Evolutionary conservation across 2,888 invertebrate species (phyloP).

Genomic region (Drosophila picticornis): DNA sequence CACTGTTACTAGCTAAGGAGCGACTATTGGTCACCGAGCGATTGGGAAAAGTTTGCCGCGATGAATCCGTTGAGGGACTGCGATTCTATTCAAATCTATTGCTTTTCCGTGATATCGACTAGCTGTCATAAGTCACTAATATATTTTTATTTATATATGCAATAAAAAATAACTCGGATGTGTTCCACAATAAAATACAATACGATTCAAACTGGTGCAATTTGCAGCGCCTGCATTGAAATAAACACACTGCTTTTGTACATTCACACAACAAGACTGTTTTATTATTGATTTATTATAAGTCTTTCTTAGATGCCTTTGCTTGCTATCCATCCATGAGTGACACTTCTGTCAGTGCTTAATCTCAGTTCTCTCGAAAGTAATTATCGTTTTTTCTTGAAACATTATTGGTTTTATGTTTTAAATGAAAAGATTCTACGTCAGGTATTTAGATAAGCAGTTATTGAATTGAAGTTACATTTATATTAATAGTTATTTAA

Average conservation of each 20-base stretch:
- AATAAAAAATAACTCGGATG: slow-evolving; percentile 13
- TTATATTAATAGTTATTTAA: slow-evolving; percentile 71
- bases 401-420: slow-evolving; percentile 57
- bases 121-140: slow-evolving; percentile 13
- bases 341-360: slow-evolving; percentile 50
- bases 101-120: slow-evolving; percentile 82
- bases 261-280: slow-evolving; percentile 62
- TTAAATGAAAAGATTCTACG: slow-evolving; percentile 82
- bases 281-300: slow-evolving; percentile 64
- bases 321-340: slow-evolving; percentile 53
- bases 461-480: slow-evolving; percentile 79
- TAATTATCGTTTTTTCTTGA: slow-evolving; percentile 54
- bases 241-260: slow-evolving; percentile 38
- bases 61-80: slow-evolving; percentile 97
- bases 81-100: slow-evolving; percentile 97
- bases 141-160: slow-evolving; percentile 1
- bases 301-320: slow-evolving; percentile 57
- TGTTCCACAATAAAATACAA: background rate
- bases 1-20: slow-evolving; percentile 95
- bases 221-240: background rate
- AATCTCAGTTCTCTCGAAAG: slow-evolving; percentile 56
- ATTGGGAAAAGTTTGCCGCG: slow-evolving; percentile 94
- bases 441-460: slow-evolving; percentile 84
- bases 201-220: background rate
- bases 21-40: slow-evolving; percentile 94